Percentiles rank a stretch among this genome's conserved stretches.
These are phyloP conservation scores for Leucoraja erinaceus DNA, from an alignment of 2,113 vertebrate species.

Conservation along the genomic window DNA sequence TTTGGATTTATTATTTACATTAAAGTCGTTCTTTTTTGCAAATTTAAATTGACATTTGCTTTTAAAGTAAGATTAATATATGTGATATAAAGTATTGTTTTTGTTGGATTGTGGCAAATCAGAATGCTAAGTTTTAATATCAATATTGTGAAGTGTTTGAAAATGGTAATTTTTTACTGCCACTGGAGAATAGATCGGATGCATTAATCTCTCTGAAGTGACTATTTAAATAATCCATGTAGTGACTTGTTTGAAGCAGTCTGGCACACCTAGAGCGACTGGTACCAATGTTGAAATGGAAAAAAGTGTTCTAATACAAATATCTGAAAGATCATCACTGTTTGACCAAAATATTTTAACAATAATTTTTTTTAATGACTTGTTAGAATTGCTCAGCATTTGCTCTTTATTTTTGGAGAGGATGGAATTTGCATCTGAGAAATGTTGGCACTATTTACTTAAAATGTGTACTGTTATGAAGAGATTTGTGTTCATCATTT, in stretches of 20 bases:
- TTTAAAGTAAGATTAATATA: background rate
- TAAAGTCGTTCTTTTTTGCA: background rate
- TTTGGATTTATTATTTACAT: background rate
- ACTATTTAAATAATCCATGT: background rate
- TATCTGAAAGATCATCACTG: background rate
- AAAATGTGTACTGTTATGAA: background rate
- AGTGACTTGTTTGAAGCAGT: background rate
- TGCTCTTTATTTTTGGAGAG: background rate
- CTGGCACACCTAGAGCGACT: background rate
- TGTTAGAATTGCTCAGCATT: background rate
- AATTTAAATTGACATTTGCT: background rate
- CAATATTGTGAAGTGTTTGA: background rate
- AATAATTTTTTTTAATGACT: background rate
- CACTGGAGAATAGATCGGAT: too few relatives aligned
- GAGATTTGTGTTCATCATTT: background rate
- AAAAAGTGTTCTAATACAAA: background rate
- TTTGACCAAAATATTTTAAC: slow-evolving; percentile 19
- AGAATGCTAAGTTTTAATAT: background rate
- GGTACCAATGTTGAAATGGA: background rate
- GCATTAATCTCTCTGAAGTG: background rate
- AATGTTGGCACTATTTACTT: background rate
- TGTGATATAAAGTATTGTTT: background rate
- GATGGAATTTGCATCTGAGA: background rate
- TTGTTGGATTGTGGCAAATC: background rate
- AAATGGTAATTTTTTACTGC: background rate